Evolutionary conservation across 2,797 vertebrate species (phyloP).

Genomic region (Aeoliscus strigatus): DNA sequence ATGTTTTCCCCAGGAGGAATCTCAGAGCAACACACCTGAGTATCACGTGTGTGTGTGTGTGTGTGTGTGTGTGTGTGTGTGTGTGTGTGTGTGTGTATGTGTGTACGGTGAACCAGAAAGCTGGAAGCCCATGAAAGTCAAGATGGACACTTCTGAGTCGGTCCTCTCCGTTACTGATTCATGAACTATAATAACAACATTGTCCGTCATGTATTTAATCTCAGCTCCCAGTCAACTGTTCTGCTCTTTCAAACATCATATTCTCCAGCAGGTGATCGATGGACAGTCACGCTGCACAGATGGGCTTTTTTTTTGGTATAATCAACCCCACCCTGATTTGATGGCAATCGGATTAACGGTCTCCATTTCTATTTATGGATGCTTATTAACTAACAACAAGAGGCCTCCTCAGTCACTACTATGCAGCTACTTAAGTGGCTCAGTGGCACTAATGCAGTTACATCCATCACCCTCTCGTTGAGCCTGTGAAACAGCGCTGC

Average conservation of each 20-base stretch:
- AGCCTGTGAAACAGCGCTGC: constrained; percentile 18
- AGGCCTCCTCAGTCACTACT: constrained; percentile 43
- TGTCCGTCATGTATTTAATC: constrained; percentile 5
- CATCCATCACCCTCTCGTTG: constrained; percentile 18
- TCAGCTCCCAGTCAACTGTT: not conserved
- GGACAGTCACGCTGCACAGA: not conserved
- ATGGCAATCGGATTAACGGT: constrained; percentile 43
- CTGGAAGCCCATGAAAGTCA: constrained; percentile 6
- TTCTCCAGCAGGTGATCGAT: not conserved
- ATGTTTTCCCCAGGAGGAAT: constrained; percentile 1
- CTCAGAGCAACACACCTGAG: constrained; percentile 15
- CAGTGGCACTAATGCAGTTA: constrained; percentile 37
- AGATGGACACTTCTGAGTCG: constrained; percentile 27
- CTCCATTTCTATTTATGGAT: constrained; percentile 63
- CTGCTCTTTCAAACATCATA: constrained; percentile 2
- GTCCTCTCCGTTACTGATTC: constrained; percentile 11
- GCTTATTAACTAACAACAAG: constrained; percentile 40
- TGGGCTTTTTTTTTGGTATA: not conserved
- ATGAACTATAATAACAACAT: not conserved
- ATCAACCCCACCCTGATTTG: constrained; percentile 12
- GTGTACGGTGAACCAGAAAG: not conserved
- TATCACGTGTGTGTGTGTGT: not conserved
- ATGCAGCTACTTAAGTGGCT: constrained; percentile 48
- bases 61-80: not conserved
- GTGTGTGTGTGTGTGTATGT: constrained; percentile 8